A percentile compares a stretch with the other conserved stretches of the same genome.
Conservation (phyloP, 2,113 vertebrate genomes). For the Callionymus lyra region DNA sequence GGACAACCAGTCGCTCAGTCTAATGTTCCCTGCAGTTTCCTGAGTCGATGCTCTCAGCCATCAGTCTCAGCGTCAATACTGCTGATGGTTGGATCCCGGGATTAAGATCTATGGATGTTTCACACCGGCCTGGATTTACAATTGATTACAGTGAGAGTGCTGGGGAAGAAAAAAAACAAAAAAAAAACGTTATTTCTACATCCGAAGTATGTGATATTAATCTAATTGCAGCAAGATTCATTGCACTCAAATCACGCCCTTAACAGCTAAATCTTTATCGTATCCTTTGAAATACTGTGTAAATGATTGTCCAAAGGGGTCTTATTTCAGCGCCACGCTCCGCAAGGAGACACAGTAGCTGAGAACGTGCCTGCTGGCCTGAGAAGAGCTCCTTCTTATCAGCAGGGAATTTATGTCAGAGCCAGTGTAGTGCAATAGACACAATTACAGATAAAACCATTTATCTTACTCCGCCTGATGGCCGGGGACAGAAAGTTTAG, state of each 20-base stretch:
- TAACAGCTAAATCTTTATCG: too few species aligned
- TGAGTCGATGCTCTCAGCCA: slow-evolving; percentile 23
- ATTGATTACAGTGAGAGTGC: too few species aligned
- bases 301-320: background rate
- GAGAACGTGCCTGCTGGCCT: slow-evolving; percentile 26
- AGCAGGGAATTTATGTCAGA: slow-evolving; percentile 49
- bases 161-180: too few species aligned
- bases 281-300: too few species aligned
- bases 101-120: slow-evolving; percentile 20
- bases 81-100: slow-evolving; percentile 25
- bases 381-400: slow-evolving; percentile 49
- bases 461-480: slow-evolving; percentile 38
- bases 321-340: slow-evolving; percentile 8
- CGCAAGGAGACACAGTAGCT: slow-evolving; percentile 9
- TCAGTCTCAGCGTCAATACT: slow-evolving; percentile 32
- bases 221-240: slow-evolving; percentile 11
- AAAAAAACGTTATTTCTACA: too few species aligned
- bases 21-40: slow-evolving; percentile 7
- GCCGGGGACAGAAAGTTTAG: slow-evolving; percentile 44
- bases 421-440: slow-evolving; percentile 35
- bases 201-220: too few species aligned
- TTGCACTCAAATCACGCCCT: background rate
- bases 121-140: background rate
- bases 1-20: slow-evolving; percentile 12
- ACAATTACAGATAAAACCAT: slow-evolving; percentile 54